phyloP scores from a whole-genome alignment of 2,113 vertebrate genomes.

The Parus major region DNA sequence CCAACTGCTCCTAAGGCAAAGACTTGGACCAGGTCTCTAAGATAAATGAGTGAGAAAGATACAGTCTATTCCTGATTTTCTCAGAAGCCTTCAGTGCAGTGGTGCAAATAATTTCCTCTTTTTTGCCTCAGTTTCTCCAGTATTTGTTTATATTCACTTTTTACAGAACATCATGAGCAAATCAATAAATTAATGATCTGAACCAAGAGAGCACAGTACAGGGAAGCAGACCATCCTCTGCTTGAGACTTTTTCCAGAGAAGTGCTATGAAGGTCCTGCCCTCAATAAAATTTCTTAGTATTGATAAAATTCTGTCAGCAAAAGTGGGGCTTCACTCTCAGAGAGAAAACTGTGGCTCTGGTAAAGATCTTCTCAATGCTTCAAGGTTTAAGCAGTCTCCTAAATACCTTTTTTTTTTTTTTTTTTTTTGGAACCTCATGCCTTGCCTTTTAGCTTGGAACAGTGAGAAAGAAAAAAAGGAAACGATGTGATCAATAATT shows the following conservation, averaged over 20 bases:
- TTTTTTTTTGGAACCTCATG: not conserved
- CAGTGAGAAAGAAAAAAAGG: slow-evolving; percentile 6
- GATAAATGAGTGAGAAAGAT: not conserved
- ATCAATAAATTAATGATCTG: not conserved
- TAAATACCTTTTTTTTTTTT: not conserved
- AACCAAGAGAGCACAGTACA: not conserved
- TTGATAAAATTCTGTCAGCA: not conserved
- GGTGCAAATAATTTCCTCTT: not conserved
- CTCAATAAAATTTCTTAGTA: not conserved
- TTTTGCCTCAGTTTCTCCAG: not conserved
- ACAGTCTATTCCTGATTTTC: not conserved
- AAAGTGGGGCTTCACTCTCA: not conserved
- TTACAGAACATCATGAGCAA: not conserved
- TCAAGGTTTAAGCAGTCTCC: not conserved
- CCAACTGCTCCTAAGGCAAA: not conserved
- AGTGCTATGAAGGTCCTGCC: not conserved
- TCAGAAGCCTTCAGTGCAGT: not conserved
- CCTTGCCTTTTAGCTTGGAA: not conserved
- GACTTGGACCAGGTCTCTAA: not conserved
- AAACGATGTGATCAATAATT: slow-evolving; percentile 30
- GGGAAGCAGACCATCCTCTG: not conserved
- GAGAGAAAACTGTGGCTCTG: not conserved
- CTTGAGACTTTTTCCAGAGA: not conserved
- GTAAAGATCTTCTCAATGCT: not conserved
- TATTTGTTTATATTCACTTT: not conserved